phyloP scores from a whole-genome alignment of 2,888 invertebrate genomes.

The Theretra japonica region DNA sequence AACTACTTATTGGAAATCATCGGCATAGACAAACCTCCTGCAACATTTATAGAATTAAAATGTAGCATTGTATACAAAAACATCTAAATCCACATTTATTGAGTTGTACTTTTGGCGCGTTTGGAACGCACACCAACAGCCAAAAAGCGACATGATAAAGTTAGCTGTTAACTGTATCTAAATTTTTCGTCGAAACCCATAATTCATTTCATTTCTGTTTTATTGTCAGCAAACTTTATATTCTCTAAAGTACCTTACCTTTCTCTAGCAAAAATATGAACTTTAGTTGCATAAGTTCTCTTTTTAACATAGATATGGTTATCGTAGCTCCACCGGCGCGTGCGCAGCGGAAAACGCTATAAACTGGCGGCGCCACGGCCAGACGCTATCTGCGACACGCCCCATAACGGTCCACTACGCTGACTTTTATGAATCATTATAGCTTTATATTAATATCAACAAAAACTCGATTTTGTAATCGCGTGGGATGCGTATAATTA shows the following conservation, averaged over 20 bases:
- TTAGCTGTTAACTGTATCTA: too few species aligned
- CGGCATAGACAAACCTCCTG: too few species aligned
- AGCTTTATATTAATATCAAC: constrained; percentile 26
- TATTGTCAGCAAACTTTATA: too few species aligned
- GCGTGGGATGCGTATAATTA: constrained; percentile 24
- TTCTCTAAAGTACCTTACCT: not conserved
- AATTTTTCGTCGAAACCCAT: too few species aligned
- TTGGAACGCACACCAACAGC: too few species aligned
- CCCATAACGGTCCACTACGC: constrained; percentile 15
- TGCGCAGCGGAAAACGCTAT: constrained; percentile 34
- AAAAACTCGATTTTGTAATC: constrained; percentile 19
- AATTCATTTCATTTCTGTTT: too few species aligned
- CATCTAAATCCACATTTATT: too few species aligned
- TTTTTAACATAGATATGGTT: constrained; percentile 28
- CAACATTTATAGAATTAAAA: too few species aligned
- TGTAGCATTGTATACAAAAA: too few species aligned
- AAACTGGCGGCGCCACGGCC: constrained; percentile 38
- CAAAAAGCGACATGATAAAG: too few species aligned
- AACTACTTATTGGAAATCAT: too few species aligned
- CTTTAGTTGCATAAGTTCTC: constrained; percentile 26
- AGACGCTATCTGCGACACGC: constrained; percentile 22
- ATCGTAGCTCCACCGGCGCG: constrained; percentile 35
- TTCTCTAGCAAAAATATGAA: constrained; percentile 24
- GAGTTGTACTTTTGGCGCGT: too few species aligned
- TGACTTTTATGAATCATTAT: constrained; percentile 22